These are phyloP conservation scores for Muscicapa striata DNA, from an alignment of 2,797 vertebrate genomes.

Conservation along the genomic window DNA sequence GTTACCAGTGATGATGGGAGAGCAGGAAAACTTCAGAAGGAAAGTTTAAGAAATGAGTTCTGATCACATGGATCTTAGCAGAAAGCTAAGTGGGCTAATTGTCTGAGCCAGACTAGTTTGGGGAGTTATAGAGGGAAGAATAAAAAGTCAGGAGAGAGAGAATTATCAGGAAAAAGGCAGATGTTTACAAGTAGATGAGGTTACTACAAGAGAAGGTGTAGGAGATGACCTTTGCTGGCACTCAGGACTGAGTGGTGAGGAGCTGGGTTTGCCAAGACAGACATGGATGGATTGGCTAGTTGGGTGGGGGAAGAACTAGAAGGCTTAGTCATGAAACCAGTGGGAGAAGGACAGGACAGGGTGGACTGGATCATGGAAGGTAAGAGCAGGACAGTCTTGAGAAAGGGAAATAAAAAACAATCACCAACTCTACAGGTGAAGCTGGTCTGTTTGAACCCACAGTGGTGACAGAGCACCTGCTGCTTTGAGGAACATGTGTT, in stretches of 20 bases:
- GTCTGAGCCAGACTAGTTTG: not conserved
- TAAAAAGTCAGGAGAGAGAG: not conserved
- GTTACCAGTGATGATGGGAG: not conserved
- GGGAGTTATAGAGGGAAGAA: not conserved
- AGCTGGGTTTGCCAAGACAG: not conserved
- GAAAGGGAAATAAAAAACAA: not conserved
- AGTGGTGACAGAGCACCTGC: not conserved
- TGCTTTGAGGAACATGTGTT: not conserved
- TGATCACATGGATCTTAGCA: not conserved
- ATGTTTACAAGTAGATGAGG: not conserved
- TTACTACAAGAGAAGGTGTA: not conserved
- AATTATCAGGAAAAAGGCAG: not conserved
- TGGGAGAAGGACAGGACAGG: not conserved
- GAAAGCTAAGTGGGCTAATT: not conserved
- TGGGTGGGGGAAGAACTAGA: not conserved
- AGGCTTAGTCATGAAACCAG: not conserved
- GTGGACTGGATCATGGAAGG: not conserved
- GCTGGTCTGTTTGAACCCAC: not conserved
- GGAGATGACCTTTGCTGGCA: not conserved
- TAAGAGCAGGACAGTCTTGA: not conserved
- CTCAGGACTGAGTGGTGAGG: not conserved
- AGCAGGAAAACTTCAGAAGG: not conserved
- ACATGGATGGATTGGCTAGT: not conserved
- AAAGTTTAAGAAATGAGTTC: not conserved
- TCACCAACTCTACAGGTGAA: not conserved